These are phyloP conservation scores for Hyles vespertilio DNA, from an alignment of 1,140 invertebrate species.

Conservation along the genomic window DNA sequence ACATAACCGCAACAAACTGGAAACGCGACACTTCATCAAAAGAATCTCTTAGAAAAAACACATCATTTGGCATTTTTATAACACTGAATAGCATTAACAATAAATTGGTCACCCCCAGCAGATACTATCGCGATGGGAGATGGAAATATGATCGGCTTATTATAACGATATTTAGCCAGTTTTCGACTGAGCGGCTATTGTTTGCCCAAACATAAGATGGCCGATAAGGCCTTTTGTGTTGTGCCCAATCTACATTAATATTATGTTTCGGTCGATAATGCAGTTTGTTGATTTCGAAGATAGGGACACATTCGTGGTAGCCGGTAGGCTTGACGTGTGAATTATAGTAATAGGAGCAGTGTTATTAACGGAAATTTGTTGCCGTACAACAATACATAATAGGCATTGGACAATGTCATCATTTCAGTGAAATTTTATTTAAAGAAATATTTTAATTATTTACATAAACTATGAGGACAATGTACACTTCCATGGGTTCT, in stretches of 20 bases:
- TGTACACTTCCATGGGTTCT: too few relatives aligned
- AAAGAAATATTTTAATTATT: too few relatives aligned
- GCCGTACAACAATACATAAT: too few relatives aligned
- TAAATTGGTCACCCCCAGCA: constrained; percentile 51
- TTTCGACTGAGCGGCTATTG: constrained; percentile 35
- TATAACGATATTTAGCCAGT: constrained; percentile 66
- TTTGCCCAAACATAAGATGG: constrained; percentile 27
- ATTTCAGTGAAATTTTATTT: too few relatives aligned
- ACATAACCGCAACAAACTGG: constrained; percentile 39
- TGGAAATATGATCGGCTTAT: constrained; percentile 61
- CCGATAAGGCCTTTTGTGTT: constrained; percentile 50
- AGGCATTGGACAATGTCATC: too few relatives aligned
- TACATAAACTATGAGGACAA: too few relatives aligned
- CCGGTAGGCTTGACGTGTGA: background rate
- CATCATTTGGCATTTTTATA: constrained; percentile 24
- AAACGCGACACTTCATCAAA: constrained; percentile 35
- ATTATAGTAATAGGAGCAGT: too few relatives aligned
- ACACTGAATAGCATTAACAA: constrained; percentile 15
- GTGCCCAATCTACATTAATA: constrained; percentile 14
- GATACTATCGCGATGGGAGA: constrained; percentile 41
- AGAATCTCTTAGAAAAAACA: constrained; percentile 24
- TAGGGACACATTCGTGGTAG: constrained; percentile 3
- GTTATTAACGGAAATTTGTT: too few relatives aligned
- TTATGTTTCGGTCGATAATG: constrained; percentile 35
- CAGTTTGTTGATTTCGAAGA: constrained; percentile 40